Evolutionary conservation across 2,113 vertebrate species (phyloP).

Genomic region (Fregetta grallaria): DNA sequence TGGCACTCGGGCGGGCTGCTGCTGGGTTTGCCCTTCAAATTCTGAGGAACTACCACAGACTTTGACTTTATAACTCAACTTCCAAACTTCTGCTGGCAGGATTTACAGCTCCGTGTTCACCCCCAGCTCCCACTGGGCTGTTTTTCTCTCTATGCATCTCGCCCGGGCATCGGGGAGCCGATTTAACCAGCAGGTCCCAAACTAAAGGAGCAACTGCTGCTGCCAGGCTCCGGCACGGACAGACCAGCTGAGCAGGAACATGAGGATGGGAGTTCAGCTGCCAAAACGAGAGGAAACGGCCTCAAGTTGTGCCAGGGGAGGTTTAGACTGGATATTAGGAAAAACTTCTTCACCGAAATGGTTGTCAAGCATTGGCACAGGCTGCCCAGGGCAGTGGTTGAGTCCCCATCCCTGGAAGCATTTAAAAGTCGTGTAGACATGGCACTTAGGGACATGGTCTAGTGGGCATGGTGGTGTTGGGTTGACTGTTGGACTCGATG

Average conservation of each 20-base stretch:
- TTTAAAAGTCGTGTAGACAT: too few species aligned
- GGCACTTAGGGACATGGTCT: too few species aligned
- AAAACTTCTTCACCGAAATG: too few species aligned
- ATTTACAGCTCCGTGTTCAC: fast-evolving
- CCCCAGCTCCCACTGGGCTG: neutral
- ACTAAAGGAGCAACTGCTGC: neutral
- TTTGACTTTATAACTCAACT: too few species aligned
- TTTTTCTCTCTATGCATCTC: neutral
- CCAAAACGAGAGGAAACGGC: neutral
- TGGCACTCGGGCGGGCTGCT: neutral
- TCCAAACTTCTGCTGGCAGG: neutral
- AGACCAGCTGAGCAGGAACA: neutral
- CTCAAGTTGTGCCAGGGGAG: too few species aligned
- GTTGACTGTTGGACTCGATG: too few species aligned
- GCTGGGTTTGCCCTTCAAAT: neutral
- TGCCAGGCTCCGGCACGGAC: neutral
- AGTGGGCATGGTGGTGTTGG: too few species aligned
- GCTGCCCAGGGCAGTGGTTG: too few species aligned
- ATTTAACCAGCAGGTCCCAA: neutral
- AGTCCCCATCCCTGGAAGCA: too few species aligned
- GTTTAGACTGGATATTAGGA: too few species aligned
- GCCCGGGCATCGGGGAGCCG: neutral
- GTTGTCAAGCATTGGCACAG: too few species aligned
- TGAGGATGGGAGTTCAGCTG: neutral
- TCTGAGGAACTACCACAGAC: neutral